These are phyloP conservation scores for Stictocephala bisonia DNA, from an alignment of 2,888 invertebrate genomes.

Conservation along the genomic window DNA sequence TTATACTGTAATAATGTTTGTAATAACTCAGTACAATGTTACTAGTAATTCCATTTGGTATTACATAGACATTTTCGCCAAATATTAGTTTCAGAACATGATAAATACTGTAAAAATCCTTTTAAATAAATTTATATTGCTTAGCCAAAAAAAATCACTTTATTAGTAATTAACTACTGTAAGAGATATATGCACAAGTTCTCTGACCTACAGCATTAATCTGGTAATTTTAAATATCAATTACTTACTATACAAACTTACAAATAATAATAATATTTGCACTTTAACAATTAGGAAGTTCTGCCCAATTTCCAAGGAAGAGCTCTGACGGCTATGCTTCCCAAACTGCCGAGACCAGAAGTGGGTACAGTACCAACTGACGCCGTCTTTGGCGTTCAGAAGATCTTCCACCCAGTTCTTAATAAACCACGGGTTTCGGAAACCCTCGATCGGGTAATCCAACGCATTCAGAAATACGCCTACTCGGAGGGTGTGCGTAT, in stretches of 20 bases:
- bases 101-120: too few relatives aligned
- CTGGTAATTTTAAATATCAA: not conserved
- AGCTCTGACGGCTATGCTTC: slow-evolving; percentile 74
- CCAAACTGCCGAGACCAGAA: slow-evolving; percentile 76
- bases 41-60: too few relatives aligned
- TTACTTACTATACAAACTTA: not conserved
- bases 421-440: slow-evolving; percentile 66
- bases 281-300: slow-evolving; percentile 65
- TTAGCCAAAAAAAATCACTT: too few relatives aligned
- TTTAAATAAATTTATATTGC: too few relatives aligned
- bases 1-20: too few relatives aligned
- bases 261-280: not conserved
- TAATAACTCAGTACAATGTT: too few relatives aligned
- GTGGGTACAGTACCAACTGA: slow-evolving; percentile 68
- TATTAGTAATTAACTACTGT: too few relatives aligned
- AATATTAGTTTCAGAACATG: too few relatives aligned
- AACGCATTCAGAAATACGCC: slow-evolving; percentile 76
- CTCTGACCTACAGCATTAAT: too few relatives aligned
- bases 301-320: slow-evolving; percentile 72
- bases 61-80: too few relatives aligned
- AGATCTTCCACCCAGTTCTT: slow-evolving; percentile 72
- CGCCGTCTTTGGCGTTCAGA: slow-evolving; percentile 67
- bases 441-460: slow-evolving; percentile 69
- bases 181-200: too few relatives aligned
- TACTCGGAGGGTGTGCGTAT: slow-evolving; percentile 68